These are phyloP conservation scores for Leucosticte australis DNA, from an alignment of 2,113 vertebrate genomes.

Conservation along the genomic window DNA sequence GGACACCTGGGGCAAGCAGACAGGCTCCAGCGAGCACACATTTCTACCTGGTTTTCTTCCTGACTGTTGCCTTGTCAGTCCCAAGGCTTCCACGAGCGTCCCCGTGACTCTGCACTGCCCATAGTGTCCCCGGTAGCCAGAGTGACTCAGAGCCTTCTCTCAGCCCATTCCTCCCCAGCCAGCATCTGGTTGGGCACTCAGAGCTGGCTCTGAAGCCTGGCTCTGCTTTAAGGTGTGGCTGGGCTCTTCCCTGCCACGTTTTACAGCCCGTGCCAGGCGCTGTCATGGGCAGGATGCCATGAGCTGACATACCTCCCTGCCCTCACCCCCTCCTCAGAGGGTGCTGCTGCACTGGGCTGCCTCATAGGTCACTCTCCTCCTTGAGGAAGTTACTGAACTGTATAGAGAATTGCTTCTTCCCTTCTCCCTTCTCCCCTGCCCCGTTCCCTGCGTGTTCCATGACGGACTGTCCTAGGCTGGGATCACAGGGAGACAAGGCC, in stretches of 20 bases:
- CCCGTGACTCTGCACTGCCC: background rate
- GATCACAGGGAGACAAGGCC: background rate
- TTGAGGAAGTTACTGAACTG: constrained; percentile 15
- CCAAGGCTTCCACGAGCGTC: constrained; percentile 4
- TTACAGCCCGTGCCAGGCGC: background rate
- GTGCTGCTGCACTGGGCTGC: constrained; percentile 55
- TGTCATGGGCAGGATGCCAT: background rate
- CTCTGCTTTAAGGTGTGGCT: background rate
- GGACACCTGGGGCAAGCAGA: constrained; percentile 15
- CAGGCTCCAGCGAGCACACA: constrained; percentile 55
- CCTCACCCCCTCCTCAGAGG: constrained; percentile 13
- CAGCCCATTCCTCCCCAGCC: background rate
- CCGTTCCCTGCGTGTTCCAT: background rate
- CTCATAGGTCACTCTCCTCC: constrained; percentile 25
- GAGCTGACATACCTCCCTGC: constrained; percentile 48
- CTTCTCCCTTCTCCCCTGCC: background rate
- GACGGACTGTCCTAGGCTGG: background rate
- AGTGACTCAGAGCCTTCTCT: constrained; percentile 10
- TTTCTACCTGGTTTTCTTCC: constrained; percentile 65
- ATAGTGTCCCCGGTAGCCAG: constrained; percentile 14
- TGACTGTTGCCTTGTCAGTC: constrained; percentile 54
- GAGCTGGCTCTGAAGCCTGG: background rate
- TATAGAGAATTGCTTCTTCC: constrained; percentile 45
- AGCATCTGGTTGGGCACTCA: background rate
- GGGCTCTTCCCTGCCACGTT: background rate